phyloP scores from a whole-genome alignment of 2,113 vertebrate genomes.

The Heloderma charlesbogerti region DNA sequence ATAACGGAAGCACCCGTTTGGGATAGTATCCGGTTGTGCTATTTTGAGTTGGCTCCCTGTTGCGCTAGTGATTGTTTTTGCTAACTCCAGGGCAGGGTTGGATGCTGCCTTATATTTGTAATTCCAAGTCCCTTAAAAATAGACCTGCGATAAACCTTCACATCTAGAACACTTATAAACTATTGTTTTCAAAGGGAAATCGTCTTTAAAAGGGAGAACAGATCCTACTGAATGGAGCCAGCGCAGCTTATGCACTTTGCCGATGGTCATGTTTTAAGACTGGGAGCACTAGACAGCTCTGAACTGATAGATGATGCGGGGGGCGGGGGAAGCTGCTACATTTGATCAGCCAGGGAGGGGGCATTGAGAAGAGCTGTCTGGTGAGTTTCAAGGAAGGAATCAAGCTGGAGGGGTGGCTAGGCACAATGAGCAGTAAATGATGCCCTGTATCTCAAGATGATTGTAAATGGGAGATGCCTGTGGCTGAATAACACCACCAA shows the following conservation, averaged over 20 bases:
- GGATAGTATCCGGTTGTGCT: too few relatives aligned
- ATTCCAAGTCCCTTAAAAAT: background rate
- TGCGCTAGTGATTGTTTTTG: too few relatives aligned
- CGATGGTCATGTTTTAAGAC: slow-evolving; percentile 11
- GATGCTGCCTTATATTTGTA: too few relatives aligned
- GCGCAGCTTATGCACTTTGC: slow-evolving; percentile 24
- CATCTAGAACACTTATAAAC: background rate
- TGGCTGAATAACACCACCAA: slow-evolving; percentile 52
- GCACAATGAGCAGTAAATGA: slow-evolving; percentile 54
- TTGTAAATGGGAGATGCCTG: slow-evolving; percentile 47
- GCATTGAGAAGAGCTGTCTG: slow-evolving; percentile 43
- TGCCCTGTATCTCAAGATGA: slow-evolving; percentile 38
- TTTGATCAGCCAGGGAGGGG: slow-evolving; percentile 47
- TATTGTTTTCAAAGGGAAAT: background rate
- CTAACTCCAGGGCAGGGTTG: too few relatives aligned
- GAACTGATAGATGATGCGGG: background rate
- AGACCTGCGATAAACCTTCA: background rate
- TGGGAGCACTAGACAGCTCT: slow-evolving; percentile 40
- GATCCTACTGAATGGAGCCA: slow-evolving; percentile 49
- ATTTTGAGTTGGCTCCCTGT: too few relatives aligned
- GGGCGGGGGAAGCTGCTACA: background rate
- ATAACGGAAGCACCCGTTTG: too few relatives aligned
- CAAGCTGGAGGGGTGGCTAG: slow-evolving; percentile 27
- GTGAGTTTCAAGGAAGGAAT: slow-evolving; percentile 40
- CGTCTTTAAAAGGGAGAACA: background rate